These are phyloP conservation scores for Sceliomorpha sp. DNA, from an alignment of 2,888 invertebrate species.

Conservation along the genomic window DNA sequence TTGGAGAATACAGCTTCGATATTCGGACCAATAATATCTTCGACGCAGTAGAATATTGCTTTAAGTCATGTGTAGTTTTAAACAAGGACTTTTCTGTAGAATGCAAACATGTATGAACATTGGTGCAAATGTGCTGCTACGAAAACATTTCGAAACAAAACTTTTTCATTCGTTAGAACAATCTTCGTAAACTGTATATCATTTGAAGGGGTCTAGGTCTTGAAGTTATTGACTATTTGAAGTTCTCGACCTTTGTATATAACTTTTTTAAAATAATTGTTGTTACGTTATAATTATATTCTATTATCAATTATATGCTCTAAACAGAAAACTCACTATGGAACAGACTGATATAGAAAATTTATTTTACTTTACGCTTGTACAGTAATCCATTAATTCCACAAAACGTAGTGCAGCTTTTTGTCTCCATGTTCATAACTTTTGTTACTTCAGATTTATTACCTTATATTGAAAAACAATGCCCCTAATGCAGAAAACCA, in stretches of 20 bases:
- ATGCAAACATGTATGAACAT: conserved; percentile 27
- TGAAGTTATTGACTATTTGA: no score
- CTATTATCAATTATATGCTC: no score
- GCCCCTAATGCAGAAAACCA: no score
- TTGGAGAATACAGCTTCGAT: conserved; percentile 4
- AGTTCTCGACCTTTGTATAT: background rate
- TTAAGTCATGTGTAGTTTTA: conserved; percentile 23
- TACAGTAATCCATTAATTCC: conserved; percentile 32
- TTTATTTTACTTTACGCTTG: conserved; percentile 19
- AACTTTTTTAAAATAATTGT: conserved; percentile 3
- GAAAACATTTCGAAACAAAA: conserved; percentile 10
- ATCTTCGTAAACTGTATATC: background rate
- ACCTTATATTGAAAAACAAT: no score
- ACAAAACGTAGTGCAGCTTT: conserved; percentile 21
- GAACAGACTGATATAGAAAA: conserved; percentile 11
- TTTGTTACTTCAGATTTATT: no score
- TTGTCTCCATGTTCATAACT: conserved; percentile 17
- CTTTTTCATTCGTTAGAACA: conserved; percentile 7
- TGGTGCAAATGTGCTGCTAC: conserved; percentile 19
- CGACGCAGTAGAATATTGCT: conserved; percentile 37
- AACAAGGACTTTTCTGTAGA: conserved; percentile 26
- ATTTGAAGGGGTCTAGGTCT: no score
- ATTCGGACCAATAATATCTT: conserved; percentile 7
- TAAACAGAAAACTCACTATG: no score
- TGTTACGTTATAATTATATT: no score